Conservation (phyloP, 1,140 invertebrate genomes). For the Drosophila parabipectinata region DNA sequence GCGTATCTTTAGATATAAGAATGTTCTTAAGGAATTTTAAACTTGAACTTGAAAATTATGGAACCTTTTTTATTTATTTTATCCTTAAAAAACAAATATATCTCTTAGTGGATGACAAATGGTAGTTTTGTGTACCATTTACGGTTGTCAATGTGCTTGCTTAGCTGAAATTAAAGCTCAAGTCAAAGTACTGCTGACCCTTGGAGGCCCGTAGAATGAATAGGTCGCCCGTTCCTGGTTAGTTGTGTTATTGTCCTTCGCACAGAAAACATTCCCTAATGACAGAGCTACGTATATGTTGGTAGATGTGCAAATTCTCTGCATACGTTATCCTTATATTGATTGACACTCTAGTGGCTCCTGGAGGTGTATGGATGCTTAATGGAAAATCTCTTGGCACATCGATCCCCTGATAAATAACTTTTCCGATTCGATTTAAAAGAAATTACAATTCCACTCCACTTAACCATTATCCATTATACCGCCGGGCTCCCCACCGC, state of each 20-base stretch:
- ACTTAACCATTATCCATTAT: constrained; percentile 50
- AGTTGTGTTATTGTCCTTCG: neutral
- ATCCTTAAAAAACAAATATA: no score
- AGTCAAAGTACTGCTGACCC: constrained; percentile 31
- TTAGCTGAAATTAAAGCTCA: constrained; percentile 48
- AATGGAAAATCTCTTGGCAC: constrained; percentile 30
- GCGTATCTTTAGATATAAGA: neutral
- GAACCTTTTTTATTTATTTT: no score
- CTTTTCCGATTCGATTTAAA: constrained; percentile 24
- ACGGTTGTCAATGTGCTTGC: constrained; percentile 66
- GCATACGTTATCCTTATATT: constrained; percentile 19
- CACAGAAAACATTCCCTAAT: constrained; percentile 40
- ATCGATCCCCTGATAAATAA: constrained; percentile 26
- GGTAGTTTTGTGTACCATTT: constrained; percentile 53
- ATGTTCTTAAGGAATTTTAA: neutral
- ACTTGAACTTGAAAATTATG: no score
- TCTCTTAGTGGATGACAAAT: constrained; percentile 26
- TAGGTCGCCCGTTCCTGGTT: constrained; percentile 10
- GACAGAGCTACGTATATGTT: constrained; percentile 22
- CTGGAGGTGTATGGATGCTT: neutral
- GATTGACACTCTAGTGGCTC: constrained; percentile 7
- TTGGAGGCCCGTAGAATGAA: constrained; percentile 4
- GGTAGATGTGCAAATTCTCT: constrained; percentile 27
- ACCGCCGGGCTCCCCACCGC: constrained; percentile 19
- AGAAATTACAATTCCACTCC: constrained; percentile 50